Evolutionary conservation across 1,140 invertebrate species (phyloP), one percentile per base, ranked within the genome.

Genomic region (Pemphigus obesinymphae): DNA sequence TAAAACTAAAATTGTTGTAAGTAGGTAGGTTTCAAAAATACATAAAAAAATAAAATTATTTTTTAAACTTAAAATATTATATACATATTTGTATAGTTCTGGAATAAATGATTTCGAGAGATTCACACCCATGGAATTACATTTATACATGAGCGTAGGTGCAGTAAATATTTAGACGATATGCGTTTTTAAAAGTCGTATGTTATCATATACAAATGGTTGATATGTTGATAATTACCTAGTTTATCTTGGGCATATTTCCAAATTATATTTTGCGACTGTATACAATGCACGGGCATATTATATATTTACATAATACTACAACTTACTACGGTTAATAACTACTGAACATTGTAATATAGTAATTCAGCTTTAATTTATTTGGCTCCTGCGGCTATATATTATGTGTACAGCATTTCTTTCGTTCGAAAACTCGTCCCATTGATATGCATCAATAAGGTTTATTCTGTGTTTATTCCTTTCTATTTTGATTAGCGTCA

Each of bases 401-500:
- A 26, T 66, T 68, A 11, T 40, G 11, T 6, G n/a, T 13, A 43
- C 66, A 4, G 23, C n/a, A 8, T 72, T 72, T 72, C 17, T 72
- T 72, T 31, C 68, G 23, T 26, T 72, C 43, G 26, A 72, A 48
- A 72, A 72, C 68, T 73, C 17, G 43, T 73, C 43, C 20, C 70
- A 31, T 50, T 31, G 70, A 73, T 73, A 73, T 50, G 70, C 26
- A 50, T 73, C 70, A 31, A 73, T 50, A 11, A 20, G 29, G 58
- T 63, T 15, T 15, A 29, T 58, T 45, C 43, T 45, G 1, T 68
- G 31, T 40, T 37, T 68, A 31, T 20, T 50, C 45, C 70, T 73
- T 73, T 73, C 45, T 17, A 73, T 73, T 73, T 73, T 50, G 17
- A 73, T 73, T 50, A 31, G 13, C 43, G 70, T 73, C 70, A 31